Evolutionary conservation across 2,888 invertebrate genomes (phyloP), one percentile per base, ranked within the genome.

Genomic region (Hydropsyche betteni): DNA sequence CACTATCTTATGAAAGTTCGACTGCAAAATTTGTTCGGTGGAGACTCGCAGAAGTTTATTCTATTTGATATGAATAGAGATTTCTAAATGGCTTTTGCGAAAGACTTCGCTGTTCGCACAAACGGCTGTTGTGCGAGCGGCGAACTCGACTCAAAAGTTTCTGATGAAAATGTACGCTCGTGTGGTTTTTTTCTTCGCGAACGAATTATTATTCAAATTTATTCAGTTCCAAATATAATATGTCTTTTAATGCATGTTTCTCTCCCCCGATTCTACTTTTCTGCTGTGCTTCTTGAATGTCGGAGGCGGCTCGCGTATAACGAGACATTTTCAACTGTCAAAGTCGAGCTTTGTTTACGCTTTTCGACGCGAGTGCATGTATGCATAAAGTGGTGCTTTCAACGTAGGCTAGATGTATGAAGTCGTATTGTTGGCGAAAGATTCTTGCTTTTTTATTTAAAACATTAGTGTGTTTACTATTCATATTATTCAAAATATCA

Each of bases 1-100:
- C 69, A 74, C 76, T 76, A 74, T 74, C 74, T 51, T 69, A 8
- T 2, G 4, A 61, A 74, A 68, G 76, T 76, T 69, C 50, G 12
- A 68, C 72, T 52, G 69, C 33, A 51, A 68, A 68, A 74, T 68
- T 53, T 69, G 76, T 68, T 73, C 69, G 55, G 69, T 69, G 69
- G 34, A 55, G 75, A 34, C 7, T 24, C 16, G 24, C 7, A 12
- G 8, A 64, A 64, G 64, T 64, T 64, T 64, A 64, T 34, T 24
- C 64, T 24, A 12, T 34, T 64, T 34, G 12, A 34, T 64, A 64
- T 64, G 64, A 64, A 64, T 64, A 64, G 64, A 24, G 64, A 64
- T 64, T 64, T 64, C 64, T 12, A 24, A 64, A 24, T 64, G 64
- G 12, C 33, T 64, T 6, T 55, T n/a, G 33, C 36, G 33, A 64